phyloP scores from a whole-genome alignment of 37 sponge, comb jelly and placozoan species.

The Axinella damicornis region DNA sequence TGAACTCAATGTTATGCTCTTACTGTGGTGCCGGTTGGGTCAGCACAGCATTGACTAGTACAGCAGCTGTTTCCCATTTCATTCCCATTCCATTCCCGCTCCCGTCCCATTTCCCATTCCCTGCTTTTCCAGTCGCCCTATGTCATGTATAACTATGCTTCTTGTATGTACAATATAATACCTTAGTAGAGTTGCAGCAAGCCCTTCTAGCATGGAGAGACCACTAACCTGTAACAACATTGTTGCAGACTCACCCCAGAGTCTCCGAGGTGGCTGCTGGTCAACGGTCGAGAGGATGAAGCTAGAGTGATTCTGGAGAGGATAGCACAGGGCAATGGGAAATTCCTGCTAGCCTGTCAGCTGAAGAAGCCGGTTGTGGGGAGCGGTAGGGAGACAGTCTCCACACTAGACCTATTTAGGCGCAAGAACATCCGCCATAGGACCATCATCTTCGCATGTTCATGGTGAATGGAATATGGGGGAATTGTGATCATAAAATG shows the following conservation, averaged over 20 bases:
- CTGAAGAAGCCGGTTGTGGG: not conserved
- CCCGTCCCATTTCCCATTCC: too few relatives aligned
- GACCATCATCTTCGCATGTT: not conserved
- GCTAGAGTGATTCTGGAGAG: conserved; percentile 24
- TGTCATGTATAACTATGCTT: too few relatives aligned
- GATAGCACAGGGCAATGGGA: conserved; percentile 48
- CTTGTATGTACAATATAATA: not conserved
- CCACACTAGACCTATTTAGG: conserved; percentile 36
- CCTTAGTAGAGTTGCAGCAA: too few relatives aligned
- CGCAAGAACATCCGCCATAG: not conserved
- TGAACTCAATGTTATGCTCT: too few relatives aligned
- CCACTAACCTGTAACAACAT: too few relatives aligned
- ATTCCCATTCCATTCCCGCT: too few relatives aligned
- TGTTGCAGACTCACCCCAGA: conserved; percentile 48
- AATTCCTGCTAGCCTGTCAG: not conserved
- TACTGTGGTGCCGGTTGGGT: too few relatives aligned
- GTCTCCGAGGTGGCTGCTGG: conserved; percentile 71
- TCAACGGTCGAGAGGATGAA: conserved; percentile 34
- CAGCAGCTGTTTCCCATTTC: too few relatives aligned
- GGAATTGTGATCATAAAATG: too few relatives aligned
- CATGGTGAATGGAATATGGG: conserved; percentile 23
- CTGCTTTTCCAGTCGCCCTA: too few relatives aligned
- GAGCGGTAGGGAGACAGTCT: not conserved
- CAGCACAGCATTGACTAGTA: too few relatives aligned
- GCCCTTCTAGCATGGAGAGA: too few relatives aligned